Evolutionary conservation across 2,797 vertebrate species (phyloP), one percentile per base, ranked within the genome.

Genomic region (Merluccius polli): DNA sequence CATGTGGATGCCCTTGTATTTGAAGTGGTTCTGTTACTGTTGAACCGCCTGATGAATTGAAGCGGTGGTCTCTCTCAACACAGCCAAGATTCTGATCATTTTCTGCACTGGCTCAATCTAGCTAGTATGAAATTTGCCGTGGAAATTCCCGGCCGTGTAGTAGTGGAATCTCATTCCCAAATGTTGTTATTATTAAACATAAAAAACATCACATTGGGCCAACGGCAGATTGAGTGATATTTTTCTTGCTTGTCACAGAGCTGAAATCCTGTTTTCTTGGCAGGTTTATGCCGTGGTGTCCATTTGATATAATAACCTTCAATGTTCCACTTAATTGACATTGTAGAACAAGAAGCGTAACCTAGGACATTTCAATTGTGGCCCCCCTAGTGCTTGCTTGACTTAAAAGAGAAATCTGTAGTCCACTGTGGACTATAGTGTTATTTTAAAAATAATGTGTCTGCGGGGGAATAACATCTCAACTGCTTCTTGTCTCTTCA

Each of bases 1-100:
- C 81, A 12, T 72, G 75, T 65, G n/a, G 63, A 21, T 81, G 84
- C 48, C 82, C 78, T 81, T 72, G 76, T 81, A 70, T 78, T 70
- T 73, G 48, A 65, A 70, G 35, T 38, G 68, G 75, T 80, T 72
- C 44, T 48, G 68, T 74, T 63, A 76, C 38, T 65, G 31, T 74
- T 76, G 24, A 80, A 76, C 52, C 59, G 9, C 44, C 15, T 71
- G 2, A 63, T 11, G 5, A 63, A 24, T 24, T 9, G 52, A 27
- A 63, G 8, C n/a, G 7, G n/a, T 27, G n/a, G 52, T 52, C 48
- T 52, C 48, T 27, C 10, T 27, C 24, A 27, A 27, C 24, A 27
- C 59, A 12, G 59, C 59, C 59, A 63, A 27, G 10, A 63, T 18
- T 24, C 21, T 9, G 48, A 59, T n/a, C 5, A 6, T n/a, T 59